phyloP scores from a whole-genome alignment of 2,888 invertebrate genomes.

The Papilio gigon region DNA sequence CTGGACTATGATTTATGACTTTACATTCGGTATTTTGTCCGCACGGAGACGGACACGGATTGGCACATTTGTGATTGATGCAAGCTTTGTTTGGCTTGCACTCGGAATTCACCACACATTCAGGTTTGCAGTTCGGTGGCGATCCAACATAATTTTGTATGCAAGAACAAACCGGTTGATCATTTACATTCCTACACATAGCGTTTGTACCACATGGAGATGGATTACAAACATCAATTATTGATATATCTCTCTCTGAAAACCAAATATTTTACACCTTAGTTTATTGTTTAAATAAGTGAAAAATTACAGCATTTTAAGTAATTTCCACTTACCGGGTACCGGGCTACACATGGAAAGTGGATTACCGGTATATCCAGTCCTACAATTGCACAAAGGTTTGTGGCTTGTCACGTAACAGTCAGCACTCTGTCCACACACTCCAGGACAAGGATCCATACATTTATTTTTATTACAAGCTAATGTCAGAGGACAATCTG shows the following conservation, averaged over 20 bases:
- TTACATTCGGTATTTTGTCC: conserved; percentile 86
- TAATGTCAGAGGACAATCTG: conserved; percentile 84
- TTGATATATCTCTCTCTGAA: conserved; percentile 64
- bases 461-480: conserved; percentile 86
- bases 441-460: conserved; percentile 86
- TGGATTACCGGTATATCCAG: conserved; percentile 86
- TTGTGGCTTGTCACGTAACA: conserved; percentile 86
- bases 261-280: conserved; percentile 40
- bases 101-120: conserved; percentile 85
- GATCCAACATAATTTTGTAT: conserved; percentile 85
- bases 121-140: conserved; percentile 85
- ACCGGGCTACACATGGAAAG: conserved; percentile 76
- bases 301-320: neutral
- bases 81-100: conserved; percentile 86
- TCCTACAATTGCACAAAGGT: conserved; percentile 84
- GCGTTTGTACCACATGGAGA: conserved; percentile 88
- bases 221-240: conserved; percentile 86
- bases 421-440: conserved; percentile 86
- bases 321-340: conserved; percentile 59
- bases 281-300: conserved; percentile 3
- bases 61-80: conserved; percentile 85
- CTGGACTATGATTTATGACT: conserved; percentile 87
- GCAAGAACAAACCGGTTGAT: conserved; percentile 88
- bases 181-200: conserved; percentile 87
- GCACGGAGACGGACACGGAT: conserved; percentile 87